Base-by-base conservation (phyloP, 2,888 invertebrate species). In the Belgica antarctica region DNA sequence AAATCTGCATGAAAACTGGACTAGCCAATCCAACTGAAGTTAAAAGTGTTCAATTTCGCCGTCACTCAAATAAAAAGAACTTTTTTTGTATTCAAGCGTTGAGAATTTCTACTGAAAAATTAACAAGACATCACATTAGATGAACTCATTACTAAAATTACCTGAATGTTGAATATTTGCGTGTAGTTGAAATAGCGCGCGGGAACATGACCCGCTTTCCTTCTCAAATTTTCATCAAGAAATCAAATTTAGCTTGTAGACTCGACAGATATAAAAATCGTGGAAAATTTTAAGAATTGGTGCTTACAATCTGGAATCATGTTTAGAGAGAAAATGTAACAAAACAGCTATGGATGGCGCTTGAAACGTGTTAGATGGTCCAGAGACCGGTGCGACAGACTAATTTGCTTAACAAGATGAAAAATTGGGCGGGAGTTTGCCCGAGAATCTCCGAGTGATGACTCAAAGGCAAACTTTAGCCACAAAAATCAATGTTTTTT, bases 231-330 rank as follows among this genome's bases (percentile, higher is more conserved):
- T n/a, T n/a, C n/a, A n/a, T n/a, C n/a, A n/a, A n/a, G n/a, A n/a
- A n/a, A n/a, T n/a, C n/a, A n/a, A n/a, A n/a, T n/a, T 41, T 41
- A 7, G 52, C 52, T 52, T 52, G 52, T 52, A 52, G 52, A 52
- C 17, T 31, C n/a, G n/a, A n/a, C n/a, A n/a, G n/a, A n/a, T n/a
- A n/a, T 31, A 31, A 8, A 31, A 31, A 31, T 31, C 34, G 5
- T 31, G 5, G 12, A 31, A 31, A 31, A 31, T 5, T 47, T 47
- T 61, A 28, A 27, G 61, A 61, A 61, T 61, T 61, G 61, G 61
- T 61, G 61, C 61, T 61, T 61, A 61, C 24, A 52, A 22, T 52
- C 22, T 52, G 52, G 34, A 31, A 5, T 8, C 12, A 12, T 8
- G 5, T 8, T 31, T 12, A 31, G 12, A 31, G 12, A 31, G 12